Evolutionary conservation across 2,113 vertebrate species (phyloP), one percentile per base, ranked within the genome.

Genomic region (Picathartes gymnocephalus): DNA sequence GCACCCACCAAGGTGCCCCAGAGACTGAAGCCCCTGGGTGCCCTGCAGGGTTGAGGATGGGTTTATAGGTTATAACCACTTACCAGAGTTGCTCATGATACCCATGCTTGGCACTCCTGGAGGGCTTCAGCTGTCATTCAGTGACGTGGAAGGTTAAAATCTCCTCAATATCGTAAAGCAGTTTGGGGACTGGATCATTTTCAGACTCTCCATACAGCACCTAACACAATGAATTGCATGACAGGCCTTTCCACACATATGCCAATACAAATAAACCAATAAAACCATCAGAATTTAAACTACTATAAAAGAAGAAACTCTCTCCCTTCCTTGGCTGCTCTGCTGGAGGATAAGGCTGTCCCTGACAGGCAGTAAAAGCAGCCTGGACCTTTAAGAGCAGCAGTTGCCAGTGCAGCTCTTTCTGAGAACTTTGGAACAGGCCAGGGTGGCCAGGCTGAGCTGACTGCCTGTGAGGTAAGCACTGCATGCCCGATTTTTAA

Each of bases 331-430:
- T 33, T 24, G 60, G 30, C 45, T 47, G 31, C 30, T 30, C 28
- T 45, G 57, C 57, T 42, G 47, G 74, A 83, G 30, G 11, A 5
- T 3, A 18, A 47, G 2, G 1, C 81, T 20, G 18, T n/a, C 24
- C 28, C 58, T 62, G 81, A 3, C 40, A 64, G 62, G 58, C 66
- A 79, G 21, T 8, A 80, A 90, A 92, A 18, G 94, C 58, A 88
- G 71, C 74, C 90, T 94, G 87, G 23, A 48, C 76, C 95, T 97
- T 97, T 96, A 97, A 97, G 88, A 80, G 71, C 81, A 66, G 85
- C 72, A 70, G 22, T 21, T 72, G 62, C 16, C 50, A n/a, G 47
- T 4, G 8, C 87, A 64, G 17, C 44, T 22, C 23, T 44, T 62
- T 21, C 85, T 61, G 92, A 60, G 68, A 78, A 44, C 76, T 90